Evolutionary conservation across 64 coral and sea anemone genomes (phyloP).

Genomic region (Pachyseris speciosa): DNA sequence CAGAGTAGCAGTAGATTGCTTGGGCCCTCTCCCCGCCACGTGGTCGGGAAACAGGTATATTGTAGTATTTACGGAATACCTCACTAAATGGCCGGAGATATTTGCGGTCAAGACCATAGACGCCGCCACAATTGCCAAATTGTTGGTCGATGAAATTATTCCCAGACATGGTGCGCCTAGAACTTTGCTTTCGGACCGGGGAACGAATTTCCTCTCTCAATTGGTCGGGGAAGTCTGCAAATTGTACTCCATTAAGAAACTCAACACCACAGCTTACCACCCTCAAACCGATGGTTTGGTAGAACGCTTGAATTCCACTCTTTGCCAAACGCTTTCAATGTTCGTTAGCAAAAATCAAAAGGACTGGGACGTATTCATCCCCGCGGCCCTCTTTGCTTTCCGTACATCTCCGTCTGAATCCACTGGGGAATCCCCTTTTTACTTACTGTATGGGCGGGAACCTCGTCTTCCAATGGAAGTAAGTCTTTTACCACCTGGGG

Average conservation of each 20-base stretch:
- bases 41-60: conserved; percentile 60
- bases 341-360: conserved; percentile 21
- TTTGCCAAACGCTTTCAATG: conserved; percentile 1
- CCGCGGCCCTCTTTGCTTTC: background rate
- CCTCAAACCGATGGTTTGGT: conserved; percentile 5
- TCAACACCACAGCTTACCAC: no score
- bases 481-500: background rate
- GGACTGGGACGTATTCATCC: conserved; percentile 36
- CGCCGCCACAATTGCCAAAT: conserved; percentile 8
- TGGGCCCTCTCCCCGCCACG: no score
- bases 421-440: conserved; percentile 27
- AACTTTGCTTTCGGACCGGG: no score
- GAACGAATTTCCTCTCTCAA: conserved; percentile 31
- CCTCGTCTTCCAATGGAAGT: background rate
- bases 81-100: conserved; percentile 29
- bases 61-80: conserved; percentile 46
- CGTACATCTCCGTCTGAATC: conserved; percentile 42
- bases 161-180: background rate
- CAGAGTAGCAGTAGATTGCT: no score
- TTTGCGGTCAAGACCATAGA: conserved; percentile 1
- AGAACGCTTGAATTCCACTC: background rate
- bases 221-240: conserved; percentile 4
- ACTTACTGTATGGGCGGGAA: conserved; percentile 27
- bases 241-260: background rate
- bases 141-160: conserved; percentile 35